These are phyloP conservation scores for Coreius guichenoti DNA, from an alignment of 2,797 vertebrate species.

Conservation along the genomic window DNA sequence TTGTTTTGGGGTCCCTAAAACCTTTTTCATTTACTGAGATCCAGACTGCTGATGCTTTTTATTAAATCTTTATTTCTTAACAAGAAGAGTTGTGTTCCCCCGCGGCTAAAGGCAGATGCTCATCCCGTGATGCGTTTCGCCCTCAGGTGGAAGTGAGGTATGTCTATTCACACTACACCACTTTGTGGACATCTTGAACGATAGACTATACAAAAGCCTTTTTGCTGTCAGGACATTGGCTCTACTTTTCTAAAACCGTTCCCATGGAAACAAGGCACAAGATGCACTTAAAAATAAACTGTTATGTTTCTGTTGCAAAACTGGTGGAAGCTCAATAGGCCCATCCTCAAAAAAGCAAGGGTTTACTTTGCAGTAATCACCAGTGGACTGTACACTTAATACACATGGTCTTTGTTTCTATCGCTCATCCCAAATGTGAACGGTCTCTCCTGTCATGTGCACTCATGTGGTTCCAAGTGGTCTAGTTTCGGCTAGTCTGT, in stretches of 20 bases:
- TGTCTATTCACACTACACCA: conserved; percentile 24
- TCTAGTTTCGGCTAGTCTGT: conserved; percentile 33
- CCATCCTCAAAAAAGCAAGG: not conserved
- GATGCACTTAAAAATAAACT: conserved; percentile 54
- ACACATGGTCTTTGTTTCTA: not conserved
- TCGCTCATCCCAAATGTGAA: not conserved
- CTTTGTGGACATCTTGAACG: conserved; percentile 37
- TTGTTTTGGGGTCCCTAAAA: not conserved
- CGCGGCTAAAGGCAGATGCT: conserved; percentile 37
- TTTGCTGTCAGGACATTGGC: conserved; percentile 65
- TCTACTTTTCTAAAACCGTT: conserved; percentile 65
- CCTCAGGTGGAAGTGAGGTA: conserved; percentile 49
- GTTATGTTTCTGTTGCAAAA: conserved; percentile 28
- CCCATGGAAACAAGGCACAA: conserved; percentile 72
- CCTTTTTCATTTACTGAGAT: not conserved
- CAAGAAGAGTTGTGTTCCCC: not conserved
- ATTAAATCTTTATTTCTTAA: not conserved
- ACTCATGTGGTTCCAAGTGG: conserved; percentile 29
- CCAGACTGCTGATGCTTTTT: not conserved
- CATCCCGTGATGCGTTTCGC: conserved; percentile 48
- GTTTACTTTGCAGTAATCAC: not conserved
- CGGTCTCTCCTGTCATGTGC: not conserved
- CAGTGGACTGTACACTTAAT: not conserved
- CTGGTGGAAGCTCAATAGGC: conserved; percentile 15
- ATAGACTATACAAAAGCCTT: conserved; percentile 68